Conservation (phyloP, 2,113 vertebrate genomes). For the Chauna torquata region DNA sequence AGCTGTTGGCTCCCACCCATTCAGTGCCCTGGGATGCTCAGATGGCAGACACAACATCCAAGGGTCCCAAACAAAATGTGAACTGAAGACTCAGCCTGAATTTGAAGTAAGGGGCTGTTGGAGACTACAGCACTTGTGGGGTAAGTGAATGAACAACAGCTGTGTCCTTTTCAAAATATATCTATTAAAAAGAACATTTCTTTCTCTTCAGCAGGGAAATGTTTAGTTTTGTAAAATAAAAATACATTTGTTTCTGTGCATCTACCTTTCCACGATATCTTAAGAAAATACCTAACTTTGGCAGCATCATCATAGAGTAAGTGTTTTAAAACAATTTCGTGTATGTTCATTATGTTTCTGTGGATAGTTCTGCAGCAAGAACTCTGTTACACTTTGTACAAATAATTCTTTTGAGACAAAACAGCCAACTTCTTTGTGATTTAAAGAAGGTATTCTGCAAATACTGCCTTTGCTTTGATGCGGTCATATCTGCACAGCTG, state of each 20-base stretch:
- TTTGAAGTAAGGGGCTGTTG: not conserved
- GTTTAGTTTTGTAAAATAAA: not conserved
- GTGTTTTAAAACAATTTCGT: not conserved
- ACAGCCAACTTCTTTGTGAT: not conserved
- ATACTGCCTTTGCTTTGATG: not conserved
- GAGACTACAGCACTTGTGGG: not conserved
- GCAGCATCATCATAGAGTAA: not conserved
- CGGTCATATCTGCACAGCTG: accelerated
- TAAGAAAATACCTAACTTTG: not conserved
- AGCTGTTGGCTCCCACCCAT: not conserved
- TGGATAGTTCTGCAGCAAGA: not conserved
- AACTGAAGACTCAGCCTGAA: not conserved
- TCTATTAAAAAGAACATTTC: not conserved
- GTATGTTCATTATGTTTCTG: accelerated
- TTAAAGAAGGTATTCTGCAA: not conserved
- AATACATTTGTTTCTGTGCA: not conserved
- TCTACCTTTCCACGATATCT: not conserved
- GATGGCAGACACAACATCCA: not conserved
- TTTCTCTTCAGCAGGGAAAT: not conserved
- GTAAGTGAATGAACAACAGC: not conserved
- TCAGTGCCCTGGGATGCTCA: not conserved
- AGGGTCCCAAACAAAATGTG: not conserved
- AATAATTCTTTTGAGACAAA: not conserved
- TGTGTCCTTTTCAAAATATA: not conserved
- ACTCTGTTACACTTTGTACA: not conserved